These are phyloP conservation scores for Sclerodermus sp. DNA, from an alignment of 2,888 invertebrate genomes.

Conservation along the genomic window DNA sequence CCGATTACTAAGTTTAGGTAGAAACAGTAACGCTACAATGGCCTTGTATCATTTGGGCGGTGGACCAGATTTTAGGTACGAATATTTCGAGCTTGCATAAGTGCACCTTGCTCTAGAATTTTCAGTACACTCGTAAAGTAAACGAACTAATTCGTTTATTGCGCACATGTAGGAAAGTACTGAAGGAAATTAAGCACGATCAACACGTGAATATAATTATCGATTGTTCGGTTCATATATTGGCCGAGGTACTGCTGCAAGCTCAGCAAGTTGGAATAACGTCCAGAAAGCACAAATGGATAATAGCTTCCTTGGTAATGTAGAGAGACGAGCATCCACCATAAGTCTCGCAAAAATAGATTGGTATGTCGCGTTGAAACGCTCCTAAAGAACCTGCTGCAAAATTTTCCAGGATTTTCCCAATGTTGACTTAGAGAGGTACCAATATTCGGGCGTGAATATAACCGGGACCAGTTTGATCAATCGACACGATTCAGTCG, in stretches of 20 bases:
- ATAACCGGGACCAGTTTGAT: conserved; percentile 77
- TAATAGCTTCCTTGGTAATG: conserved; percentile 72
- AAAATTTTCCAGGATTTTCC: conserved; percentile 69
- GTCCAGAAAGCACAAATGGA: conserved; percentile 74
- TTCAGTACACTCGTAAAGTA: no score
- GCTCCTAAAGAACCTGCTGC: background rate
- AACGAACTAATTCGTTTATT: background rate
- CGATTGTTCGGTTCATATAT: conserved; percentile 67
- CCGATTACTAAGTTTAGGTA: conserved; percentile 71
- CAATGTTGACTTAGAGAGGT: conserved; percentile 76
- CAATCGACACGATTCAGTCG: conserved; percentile 63
- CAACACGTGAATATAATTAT: conserved; percentile 72
- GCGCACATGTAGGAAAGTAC: conserved; percentile 63
- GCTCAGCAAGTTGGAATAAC: conserved; percentile 85
- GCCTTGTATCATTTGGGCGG: conserved; percentile 67
- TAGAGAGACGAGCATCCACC: no score
- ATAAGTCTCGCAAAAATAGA: background rate
- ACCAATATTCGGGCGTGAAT: conserved; percentile 78
- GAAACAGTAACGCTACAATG: conserved; percentile 63
- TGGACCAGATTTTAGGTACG: conserved; percentile 67
- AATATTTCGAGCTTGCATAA: background rate
- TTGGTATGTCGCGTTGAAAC: background rate
- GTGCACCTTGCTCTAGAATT: background rate
- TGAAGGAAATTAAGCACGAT: conserved; percentile 71
- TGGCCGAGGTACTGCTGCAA: conserved; percentile 66